These are phyloP conservation scores for Callochromis pleurospilus DNA, from an alignment of 2,113 vertebrate species.

Conservation along the genomic window DNA sequence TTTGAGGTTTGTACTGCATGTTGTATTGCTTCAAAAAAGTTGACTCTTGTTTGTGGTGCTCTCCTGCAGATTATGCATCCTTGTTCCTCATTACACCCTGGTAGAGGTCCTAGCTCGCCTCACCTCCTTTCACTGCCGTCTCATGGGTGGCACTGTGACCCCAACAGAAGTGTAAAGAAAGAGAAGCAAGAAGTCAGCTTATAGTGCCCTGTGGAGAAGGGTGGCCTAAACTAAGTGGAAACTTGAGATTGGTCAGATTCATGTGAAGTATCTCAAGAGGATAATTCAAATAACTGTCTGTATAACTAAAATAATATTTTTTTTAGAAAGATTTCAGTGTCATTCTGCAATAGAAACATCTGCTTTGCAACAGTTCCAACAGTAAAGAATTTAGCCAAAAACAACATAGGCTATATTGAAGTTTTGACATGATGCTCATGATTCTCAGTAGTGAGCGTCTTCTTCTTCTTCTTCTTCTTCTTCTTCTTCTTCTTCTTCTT, in stretches of 20 bases:
- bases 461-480: background rate
- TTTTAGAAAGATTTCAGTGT: background rate
- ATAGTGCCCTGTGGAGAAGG: background rate
- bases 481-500: background rate
- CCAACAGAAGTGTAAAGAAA: background rate
- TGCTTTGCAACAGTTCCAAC: background rate
- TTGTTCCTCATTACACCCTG: conserved; percentile 27
- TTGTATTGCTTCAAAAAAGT: background rate
- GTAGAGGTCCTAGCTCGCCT: conserved; percentile 40
- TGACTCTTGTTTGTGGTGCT: background rate
- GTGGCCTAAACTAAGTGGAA: background rate
- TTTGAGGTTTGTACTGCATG: background rate
- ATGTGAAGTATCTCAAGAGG: background rate
- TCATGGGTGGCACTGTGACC: background rate
- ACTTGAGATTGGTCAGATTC: background rate
- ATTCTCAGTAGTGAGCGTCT: background rate
- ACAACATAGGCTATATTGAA: background rate
- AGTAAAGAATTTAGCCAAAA: background rate
- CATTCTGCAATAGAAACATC: background rate
- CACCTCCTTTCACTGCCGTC: conserved; percentile 36
- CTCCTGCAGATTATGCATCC: conserved; percentile 28
- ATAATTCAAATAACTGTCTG: background rate
- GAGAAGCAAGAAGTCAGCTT: background rate
- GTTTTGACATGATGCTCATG: background rate
- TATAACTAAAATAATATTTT: background rate